These are phyloP conservation scores for Leucopsar rothschildi DNA, from an alignment of 2,113 vertebrate species.

Conservation along the genomic window DNA sequence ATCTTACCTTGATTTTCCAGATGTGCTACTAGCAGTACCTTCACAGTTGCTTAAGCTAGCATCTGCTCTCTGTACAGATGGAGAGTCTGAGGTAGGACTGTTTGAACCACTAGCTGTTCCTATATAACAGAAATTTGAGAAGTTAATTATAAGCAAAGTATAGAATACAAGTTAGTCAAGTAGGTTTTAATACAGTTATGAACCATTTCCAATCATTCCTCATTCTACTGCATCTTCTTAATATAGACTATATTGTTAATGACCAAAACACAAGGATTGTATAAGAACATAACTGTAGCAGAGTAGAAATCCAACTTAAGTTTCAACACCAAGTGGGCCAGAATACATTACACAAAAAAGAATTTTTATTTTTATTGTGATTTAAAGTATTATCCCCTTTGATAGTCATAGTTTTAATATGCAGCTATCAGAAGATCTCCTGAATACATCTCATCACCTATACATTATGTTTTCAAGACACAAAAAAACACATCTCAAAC, in stretches of 20 bases:
- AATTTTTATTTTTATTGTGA: background rate
- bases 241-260: background rate
- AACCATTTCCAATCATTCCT: background rate
- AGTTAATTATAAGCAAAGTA: background rate
- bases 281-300: background rate
- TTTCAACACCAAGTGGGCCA: background rate
- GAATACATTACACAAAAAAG: background rate
- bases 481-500: background rate
- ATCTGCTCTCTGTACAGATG: constrained; percentile 90
- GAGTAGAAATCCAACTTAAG: background rate
- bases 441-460: constrained; percentile 13
- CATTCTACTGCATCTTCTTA: background rate
- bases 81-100: constrained; percentile 86
- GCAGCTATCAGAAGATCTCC: background rate
- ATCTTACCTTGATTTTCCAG: constrained; percentile 82
- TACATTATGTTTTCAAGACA: background rate
- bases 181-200: background rate
- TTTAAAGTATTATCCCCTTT: background rate
- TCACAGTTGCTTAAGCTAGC: constrained; percentile 88
- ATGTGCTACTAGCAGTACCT: constrained; percentile 78
- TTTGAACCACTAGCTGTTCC: constrained; percentile 80
- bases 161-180: background rate
- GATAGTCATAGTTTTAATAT: background rate
- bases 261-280: background rate
- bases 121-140: constrained; percentile 43